A percentile compares a stretch with the other conserved stretches of the same genome.
Conservation (phyloP, 2,797 vertebrate species). For the Gadopsis bispinosus region DNA sequence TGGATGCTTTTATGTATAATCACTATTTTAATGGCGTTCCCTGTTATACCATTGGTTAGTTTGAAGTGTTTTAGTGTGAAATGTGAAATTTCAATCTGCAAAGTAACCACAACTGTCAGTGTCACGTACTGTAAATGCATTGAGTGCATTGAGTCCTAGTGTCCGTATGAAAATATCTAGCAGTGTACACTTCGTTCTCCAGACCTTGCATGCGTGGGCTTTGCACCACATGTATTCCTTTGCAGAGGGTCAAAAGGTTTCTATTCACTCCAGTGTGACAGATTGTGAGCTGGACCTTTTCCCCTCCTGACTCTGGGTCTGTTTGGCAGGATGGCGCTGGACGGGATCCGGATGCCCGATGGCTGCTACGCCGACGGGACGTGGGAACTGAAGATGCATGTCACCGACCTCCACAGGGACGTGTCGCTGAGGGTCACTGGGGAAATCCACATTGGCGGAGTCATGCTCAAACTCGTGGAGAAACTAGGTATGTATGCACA, state of each 20-base stretch:
- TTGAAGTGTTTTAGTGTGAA: neutral
- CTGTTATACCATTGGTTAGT: neutral
- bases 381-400: conserved; percentile 97
- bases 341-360: conserved; percentile 99
- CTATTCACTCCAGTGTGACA: conserved; percentile 30
- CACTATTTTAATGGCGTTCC: neutral
- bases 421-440: conserved; percentile 96
- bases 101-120: neutral
- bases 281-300: conserved; percentile 2
- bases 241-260: conserved; percentile 27
- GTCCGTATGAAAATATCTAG: conserved; percentile 3
- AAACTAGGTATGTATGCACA: conserved; percentile 90
- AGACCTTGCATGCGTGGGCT: conserved; percentile 2
- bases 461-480: conserved; percentile 99
- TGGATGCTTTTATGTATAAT: too few relatives aligned
- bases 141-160: neutral
- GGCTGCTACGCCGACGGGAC: conserved; percentile 99
- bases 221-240: neutral
- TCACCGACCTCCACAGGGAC: conserved; percentile 96
- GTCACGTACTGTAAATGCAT: neutral
- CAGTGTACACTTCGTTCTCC: neutral
- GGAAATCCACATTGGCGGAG: conserved; percentile 98
- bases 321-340: conserved; percentile 92
- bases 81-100: neutral
- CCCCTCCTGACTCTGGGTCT: conserved; percentile 32